A percentile compares a stretch with the other conserved stretches of the same genome.
These are phyloP conservation scores for Sericinus montela DNA, from an alignment of 2,888 invertebrate species.

Conservation along the genomic window DNA sequence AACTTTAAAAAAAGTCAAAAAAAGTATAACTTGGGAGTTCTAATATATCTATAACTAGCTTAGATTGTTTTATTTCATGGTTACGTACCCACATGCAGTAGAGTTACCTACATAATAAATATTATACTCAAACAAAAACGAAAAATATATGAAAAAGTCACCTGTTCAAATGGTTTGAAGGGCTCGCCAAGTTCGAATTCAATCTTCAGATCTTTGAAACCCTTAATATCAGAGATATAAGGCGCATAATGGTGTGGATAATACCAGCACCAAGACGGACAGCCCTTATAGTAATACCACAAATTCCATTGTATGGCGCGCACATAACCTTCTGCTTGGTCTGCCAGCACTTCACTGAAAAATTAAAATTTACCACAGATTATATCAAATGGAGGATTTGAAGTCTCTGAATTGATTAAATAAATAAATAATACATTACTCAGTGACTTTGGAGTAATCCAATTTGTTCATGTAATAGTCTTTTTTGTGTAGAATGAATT, in stretches of 20 bases:
- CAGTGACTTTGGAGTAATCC: slow-evolving; percentile 87
- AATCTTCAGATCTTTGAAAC: slow-evolving; percentile 87
- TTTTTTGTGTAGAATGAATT: slow-evolving; percentile 91
- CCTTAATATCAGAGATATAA: slow-evolving; percentile 94
- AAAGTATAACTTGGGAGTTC: too few relatives aligned
- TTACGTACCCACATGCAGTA: too few relatives aligned
- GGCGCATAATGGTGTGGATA: slow-evolving; percentile 99
- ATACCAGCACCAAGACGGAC: slow-evolving; percentile 98
- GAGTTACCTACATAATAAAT: too few relatives aligned
- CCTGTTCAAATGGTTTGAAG: slow-evolving; percentile 95
- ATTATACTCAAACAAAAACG: too few relatives aligned
- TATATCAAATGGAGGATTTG: too few relatives aligned
- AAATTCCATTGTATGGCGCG: slow-evolving; percentile 98
- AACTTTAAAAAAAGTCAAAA: too few relatives aligned
- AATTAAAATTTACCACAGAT: too few relatives aligned
- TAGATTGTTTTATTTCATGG: too few relatives aligned
- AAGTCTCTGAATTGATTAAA: too few relatives aligned
- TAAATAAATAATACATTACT: slow-evolving; percentile 77
- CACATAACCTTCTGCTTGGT: slow-evolving; percentile 93
- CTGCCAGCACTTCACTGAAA: slow-evolving; percentile 85
- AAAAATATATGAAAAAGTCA: too few relatives aligned
- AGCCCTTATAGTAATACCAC: slow-evolving; percentile 97
- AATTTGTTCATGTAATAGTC: slow-evolving; percentile 96
- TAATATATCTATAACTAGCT: too few relatives aligned
- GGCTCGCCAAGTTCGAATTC: slow-evolving; percentile 91